Conservation (phyloP, 2,113 vertebrate genomes). For the Vimba vimba region DNA sequence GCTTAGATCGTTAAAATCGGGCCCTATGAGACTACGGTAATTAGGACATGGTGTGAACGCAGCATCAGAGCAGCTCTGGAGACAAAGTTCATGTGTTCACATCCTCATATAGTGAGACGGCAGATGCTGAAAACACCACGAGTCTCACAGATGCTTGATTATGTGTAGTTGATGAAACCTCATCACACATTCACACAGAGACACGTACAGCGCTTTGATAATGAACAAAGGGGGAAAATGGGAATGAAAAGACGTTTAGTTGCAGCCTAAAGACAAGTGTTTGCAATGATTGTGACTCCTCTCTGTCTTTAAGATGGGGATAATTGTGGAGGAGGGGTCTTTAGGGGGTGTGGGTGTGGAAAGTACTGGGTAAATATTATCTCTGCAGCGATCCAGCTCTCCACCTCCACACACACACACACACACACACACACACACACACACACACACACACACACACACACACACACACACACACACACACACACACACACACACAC, state of each 20-base stretch:
- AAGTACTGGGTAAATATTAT: conserved; percentile 71
- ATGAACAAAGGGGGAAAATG: conserved; percentile 1
- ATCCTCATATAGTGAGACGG: neutral
- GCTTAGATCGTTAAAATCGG: too few species aligned
- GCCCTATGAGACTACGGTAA: too few species aligned
- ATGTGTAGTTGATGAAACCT: neutral
- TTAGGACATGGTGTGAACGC: too few species aligned
- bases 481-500: conserved; percentile 18
- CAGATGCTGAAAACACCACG: too few species aligned
- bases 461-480: conserved; percentile 40
- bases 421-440: conserved; percentile 38
- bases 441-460: conserved; percentile 39
- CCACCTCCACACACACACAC: conserved; percentile 49
- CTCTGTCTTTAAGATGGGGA: conserved; percentile 60
- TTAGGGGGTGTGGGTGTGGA: conserved; percentile 39
- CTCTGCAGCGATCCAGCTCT: conserved; percentile 69
- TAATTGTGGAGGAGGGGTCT: conserved; percentile 62
- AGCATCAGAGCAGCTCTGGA: too few species aligned
- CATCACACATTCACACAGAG: neutral
- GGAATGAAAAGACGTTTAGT: conserved; percentile 9
- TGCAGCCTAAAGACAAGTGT: conserved; percentile 41
- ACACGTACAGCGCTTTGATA: neutral
- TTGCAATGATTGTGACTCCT: conserved; percentile 61
- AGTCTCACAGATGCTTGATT: neutral
- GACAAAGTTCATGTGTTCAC: too few species aligned